A percentile compares a stretch with the other conserved stretches of the same genome.
Evolutionary conservation across 2,797 vertebrate species (phyloP).

Genomic region (Oreochromis grahami): DNA sequence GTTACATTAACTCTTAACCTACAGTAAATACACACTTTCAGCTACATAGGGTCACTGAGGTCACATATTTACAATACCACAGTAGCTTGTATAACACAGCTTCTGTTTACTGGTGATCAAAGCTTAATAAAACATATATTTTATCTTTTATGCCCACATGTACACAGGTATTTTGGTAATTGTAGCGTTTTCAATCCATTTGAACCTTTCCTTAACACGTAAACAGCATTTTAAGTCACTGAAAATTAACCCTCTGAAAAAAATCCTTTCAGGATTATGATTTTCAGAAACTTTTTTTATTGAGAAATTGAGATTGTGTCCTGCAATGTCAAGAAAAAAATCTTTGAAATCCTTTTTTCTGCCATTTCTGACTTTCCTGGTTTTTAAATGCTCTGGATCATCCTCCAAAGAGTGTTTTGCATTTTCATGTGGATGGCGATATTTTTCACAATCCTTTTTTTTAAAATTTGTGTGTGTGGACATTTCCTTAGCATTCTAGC

Average conservation of each 20-base stretch:
- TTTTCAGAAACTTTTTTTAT: not conserved
- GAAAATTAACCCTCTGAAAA: not conserved
- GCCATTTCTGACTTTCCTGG: not conserved
- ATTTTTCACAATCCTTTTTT: not conserved
- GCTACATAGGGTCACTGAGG: not conserved
- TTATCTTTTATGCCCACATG: not conserved
- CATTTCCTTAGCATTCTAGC: not conserved
- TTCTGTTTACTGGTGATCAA: not conserved
- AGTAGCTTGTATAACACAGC: not conserved
- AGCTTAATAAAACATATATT: not conserved
- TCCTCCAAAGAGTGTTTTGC: not conserved
- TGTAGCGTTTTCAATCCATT: not conserved
- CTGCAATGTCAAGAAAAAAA: not conserved
- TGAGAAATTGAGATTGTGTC: not conserved
- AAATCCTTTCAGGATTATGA: not conserved
- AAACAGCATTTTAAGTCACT: not conserved
- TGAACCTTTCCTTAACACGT: not conserved
- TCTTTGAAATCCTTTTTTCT: not conserved
- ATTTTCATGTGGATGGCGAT: fast-evolving
- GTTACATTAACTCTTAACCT: no score
- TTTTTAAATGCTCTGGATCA: fast-evolving
- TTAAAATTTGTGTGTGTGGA: not conserved
- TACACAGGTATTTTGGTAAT: not conserved
- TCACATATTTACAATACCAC: not conserved
- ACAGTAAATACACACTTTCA: not conserved